Base-by-base conservation (phyloP, 2,888 invertebrate genomes). In the Ypsolopha scabrella region DNA sequence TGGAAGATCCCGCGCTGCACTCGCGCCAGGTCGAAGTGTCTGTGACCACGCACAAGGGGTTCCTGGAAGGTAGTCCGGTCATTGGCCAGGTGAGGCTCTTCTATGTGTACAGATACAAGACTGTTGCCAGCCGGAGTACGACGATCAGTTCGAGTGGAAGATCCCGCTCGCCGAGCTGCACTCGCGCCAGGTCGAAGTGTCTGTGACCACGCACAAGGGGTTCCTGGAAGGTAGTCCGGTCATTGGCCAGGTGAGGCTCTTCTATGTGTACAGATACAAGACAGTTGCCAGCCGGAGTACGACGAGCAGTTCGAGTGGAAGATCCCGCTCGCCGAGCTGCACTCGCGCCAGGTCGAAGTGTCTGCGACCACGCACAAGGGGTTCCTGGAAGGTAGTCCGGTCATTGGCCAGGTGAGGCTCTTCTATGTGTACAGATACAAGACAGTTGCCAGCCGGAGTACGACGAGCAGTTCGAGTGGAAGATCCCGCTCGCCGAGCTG, bases 241-340 rank as follows among this genome's bases (percentile, higher is more conserved):
- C 47, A 92, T 95, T 74, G 95, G 95, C 61, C 93, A 94, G 89
- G 91, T 94, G 69, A 69, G 68, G 41, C 33, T 6, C 41, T 45
- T 7, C 37, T 45, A 34, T 48, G 48, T 41, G 41, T 34, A 51
- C 48, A 54, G 51, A 53, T 44, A 41, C 36, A 48, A 8, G 14
- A 24, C 8, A 24, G 10, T 14, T 35, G 39, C 37, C 14, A 7
- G 11, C 11, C 43, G 1, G 45, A 41, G 33, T 24, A 9, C 72
- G 97, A 97, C 75, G 95, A 96, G 68, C 92, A 93, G 60, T 96
- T 97, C 69, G 97, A 97, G 72, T 97, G 95, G 87, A 86, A 92
- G 45, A 91, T 97, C 58, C 94, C 94, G 1, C 90, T 92, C 60
- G 92, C 92, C 1, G 97, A 97, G 70, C 75, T 97, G 51, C 89